A percentile compares a stretch with the other conserved stretches of the same genome.
phyloP scores from a whole-genome alignment of 2,888 invertebrate species.

The Hypsopygia costalis region DNA sequence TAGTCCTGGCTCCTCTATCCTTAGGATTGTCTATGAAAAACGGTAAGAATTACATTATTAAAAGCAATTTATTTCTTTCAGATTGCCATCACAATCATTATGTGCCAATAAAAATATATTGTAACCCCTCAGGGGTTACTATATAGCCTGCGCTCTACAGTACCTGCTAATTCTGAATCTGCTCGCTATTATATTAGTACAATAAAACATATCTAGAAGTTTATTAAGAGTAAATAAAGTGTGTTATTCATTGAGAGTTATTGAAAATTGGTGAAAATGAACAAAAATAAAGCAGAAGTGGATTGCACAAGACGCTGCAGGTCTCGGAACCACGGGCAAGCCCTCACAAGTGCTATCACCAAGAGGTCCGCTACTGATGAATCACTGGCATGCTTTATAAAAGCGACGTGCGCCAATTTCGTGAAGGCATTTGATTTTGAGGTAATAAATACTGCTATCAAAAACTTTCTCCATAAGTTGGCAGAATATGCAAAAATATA shows the following conservation, averaged over 20 bases:
- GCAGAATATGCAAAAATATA: no score
- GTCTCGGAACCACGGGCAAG: constrained; percentile 79
- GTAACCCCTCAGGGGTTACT: constrained; percentile 61
- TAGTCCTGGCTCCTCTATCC: no score
- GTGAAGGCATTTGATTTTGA: constrained; percentile 79
- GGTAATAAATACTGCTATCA: no score
- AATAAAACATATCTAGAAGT: not conserved
- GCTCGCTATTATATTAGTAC: constrained; percentile 15
- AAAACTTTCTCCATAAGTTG: no score
- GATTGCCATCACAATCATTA: constrained; percentile 48
- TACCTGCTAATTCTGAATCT: constrained; percentile 32
- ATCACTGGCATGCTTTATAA: constrained; percentile 80
- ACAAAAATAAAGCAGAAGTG: constrained; percentile 55
- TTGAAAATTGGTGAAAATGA: constrained; percentile 57
- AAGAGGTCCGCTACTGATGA: constrained; percentile 82
- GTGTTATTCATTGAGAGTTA: constrained; percentile 9
- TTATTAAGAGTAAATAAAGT: constrained; percentile 16
- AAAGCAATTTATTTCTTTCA: no score
- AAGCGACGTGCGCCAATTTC: constrained; percentile 82
- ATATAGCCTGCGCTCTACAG: constrained; percentile 32
- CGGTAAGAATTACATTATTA: no score
- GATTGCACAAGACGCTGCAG: constrained; percentile 82
- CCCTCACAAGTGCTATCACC: constrained; percentile 83
- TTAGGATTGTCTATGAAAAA: no score
- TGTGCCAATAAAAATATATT: constrained; percentile 46